Percentiles rank a stretch among this genome's conserved stretches.
These are phyloP conservation scores for Asteroscopus sphinx DNA, from an alignment of 2,888 invertebrate genomes.

Conservation along the genomic window DNA sequence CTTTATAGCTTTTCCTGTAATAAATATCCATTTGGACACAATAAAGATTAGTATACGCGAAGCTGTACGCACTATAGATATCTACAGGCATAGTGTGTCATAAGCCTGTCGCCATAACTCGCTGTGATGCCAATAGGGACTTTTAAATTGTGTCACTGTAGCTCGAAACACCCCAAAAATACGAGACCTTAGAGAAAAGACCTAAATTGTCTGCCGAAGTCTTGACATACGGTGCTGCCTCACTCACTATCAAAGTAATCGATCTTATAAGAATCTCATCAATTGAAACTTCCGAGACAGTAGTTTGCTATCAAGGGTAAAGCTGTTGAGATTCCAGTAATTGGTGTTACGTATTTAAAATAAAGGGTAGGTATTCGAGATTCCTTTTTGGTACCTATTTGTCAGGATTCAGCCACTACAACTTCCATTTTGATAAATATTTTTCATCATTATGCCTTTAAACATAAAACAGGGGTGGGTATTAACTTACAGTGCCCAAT, in stretches of 20 bases:
- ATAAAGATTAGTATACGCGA: neutral
- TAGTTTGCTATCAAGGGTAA: neutral
- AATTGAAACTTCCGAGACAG: constrained; percentile 1
- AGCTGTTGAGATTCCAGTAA: constrained; percentile 4
- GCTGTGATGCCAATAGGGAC: constrained; percentile 7
- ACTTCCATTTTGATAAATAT: too few relatives aligned
- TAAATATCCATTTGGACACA: constrained; percentile 16
- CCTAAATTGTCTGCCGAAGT: neutral
- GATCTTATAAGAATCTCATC: neutral
- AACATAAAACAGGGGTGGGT: too few relatives aligned
- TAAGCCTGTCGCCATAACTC: constrained; percentile 1
- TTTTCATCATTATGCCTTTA: too few relatives aligned
- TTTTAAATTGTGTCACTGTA: neutral
- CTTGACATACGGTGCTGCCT: constrained; percentile 2
- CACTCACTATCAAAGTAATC: neutral
- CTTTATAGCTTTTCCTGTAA: constrained; percentile 12
- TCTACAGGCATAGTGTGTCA: neutral
- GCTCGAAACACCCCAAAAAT: constrained; percentile 9
- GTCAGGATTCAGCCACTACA: too few relatives aligned
- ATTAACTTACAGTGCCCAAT: too few relatives aligned
- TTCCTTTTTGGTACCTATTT: neutral
- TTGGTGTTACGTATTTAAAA: neutral
- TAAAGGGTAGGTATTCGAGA: neutral
- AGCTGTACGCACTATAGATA: too few relatives aligned
- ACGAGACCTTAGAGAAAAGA: constrained; percentile 1